Evolutionary conservation across 2,888 invertebrate genomes (phyloP), one percentile per base, ranked within the genome.

Genomic region (Drosophila maculinotata): DNA sequence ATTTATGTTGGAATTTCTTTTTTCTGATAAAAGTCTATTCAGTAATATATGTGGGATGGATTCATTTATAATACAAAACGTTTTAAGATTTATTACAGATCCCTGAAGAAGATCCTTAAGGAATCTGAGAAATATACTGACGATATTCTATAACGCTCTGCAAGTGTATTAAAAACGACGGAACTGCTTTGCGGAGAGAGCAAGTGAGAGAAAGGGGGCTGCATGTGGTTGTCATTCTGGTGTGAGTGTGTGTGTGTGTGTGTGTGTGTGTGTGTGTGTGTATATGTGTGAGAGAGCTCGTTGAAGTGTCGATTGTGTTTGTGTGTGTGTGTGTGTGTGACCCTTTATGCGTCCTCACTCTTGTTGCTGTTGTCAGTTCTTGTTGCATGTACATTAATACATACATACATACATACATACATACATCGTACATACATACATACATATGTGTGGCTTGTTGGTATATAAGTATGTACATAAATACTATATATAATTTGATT

Each of bases 341-440:
- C 25, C 53, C 68, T 64, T 42, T 59, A 31, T 35, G 63, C 54
- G 53, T 69, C 59, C 69, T 67, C 62, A 67, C 65, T 65, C 49
- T 63, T 71, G 69, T 56, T 62, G 56, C 65, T 73, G 72, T 87
- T 73, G 72, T 87, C 73, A 82, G 67, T 65, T 87, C 25, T 53
- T 69, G 64, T 49, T 66, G 60, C 45, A 51, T 45, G 26, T 58
- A 39, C 28, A 44, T 5, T 9, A 15, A 10, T 10, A 36, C 36
- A 20, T n/a, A 38, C 41, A 39, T 23, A 51, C 2, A 20, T 26
- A 23, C 14, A n/a, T 45, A n/a, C n/a, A 39, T 33, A 36, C 31
- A 33, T 20, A 39, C 35, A n/a, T 41, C 2, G n/a, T n/a, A n/a
- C n/a, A n/a, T 33, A 33, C 54, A 25, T 58, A 10, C 39, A 25